Evolutionary conservation across 2,888 invertebrate species (phyloP), one percentile per base, ranked within the genome.

Genomic region (Ophioninae sp.): DNA sequence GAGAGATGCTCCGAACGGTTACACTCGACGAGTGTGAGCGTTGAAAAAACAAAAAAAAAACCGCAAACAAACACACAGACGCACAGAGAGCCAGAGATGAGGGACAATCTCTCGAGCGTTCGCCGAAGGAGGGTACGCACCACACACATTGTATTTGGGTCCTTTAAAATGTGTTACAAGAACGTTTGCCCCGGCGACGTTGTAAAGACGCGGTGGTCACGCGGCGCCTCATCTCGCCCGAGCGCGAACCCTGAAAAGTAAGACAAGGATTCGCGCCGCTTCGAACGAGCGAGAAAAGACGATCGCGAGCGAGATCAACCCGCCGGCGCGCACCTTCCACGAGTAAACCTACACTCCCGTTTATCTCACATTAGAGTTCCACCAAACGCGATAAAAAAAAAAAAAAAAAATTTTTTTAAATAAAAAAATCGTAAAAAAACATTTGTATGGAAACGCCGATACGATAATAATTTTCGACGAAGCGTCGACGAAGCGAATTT

Each of bases 101-200:
- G 41, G 41, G 2, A 17, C 50, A 17, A 50, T 78, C 69, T 69
- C 72, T 73, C 73, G 56, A 41, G 21, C 74, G 41, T 62, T 44
- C 61, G 70, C 74, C 76, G 69, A 69, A 68, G 65, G 37, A 62
- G 44, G 20, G 37, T 59, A 72, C 17, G 57, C 37, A 57, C 59
- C 41, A n/a, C n/a, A n/a, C n/a, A 73, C 76, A 81, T 72, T 85
- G 87, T 87, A 87, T 87, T 87, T 88, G 88, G 88, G 88, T 88
- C 87, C 87, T 88, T 87, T 86, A 87, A 88, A 88, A 88, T 88
- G 88, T 88, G 88, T 88, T 88, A 88, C 88, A 88, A 88, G 88
- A 88, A 88, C 87, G 87, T 87, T 87, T 82, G 85, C 81, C 85
- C 86, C 87, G 84, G 85, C 86, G 88, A 67, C 73, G 72, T 67